phyloP scores from a whole-genome alignment of 2,797 vertebrate species.

The Basileuterus tristriatus region DNA sequence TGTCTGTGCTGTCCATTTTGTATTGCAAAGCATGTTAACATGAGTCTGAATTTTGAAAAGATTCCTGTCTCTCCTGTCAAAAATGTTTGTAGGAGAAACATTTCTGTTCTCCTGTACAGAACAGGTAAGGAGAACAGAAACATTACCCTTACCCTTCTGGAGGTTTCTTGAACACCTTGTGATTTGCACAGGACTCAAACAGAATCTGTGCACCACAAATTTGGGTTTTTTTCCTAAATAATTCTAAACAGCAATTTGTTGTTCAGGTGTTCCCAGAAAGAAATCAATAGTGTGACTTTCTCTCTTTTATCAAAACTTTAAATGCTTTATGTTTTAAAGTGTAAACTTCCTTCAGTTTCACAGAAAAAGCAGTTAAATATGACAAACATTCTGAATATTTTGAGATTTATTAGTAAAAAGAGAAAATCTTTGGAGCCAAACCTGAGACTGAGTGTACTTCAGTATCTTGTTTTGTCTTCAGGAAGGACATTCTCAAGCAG shows the following conservation, averaged over 20 bases:
- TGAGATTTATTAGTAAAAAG: background rate
- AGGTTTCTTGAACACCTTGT: background rate
- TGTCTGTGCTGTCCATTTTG: background rate
- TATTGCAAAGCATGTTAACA: background rate
- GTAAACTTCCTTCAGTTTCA: background rate
- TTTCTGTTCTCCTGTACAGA: too few relatives aligned
- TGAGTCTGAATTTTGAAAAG: background rate
- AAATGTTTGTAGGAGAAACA: background rate
- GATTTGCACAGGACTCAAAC: background rate
- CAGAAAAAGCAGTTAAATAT: background rate
- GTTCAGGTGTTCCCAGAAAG: background rate
- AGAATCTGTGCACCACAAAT: background rate
- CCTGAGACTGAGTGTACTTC: background rate
- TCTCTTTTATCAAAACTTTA: background rate
- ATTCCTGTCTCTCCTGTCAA: background rate
- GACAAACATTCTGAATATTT: background rate
- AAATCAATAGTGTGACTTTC: background rate
- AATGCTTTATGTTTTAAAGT: background rate
- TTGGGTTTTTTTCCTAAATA: background rate
- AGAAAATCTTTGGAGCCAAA: background rate
- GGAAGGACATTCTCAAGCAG: background rate
- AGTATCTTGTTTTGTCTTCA: background rate
- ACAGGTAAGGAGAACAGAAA: too few relatives aligned
- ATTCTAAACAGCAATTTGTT: background rate
- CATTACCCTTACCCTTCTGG: rapidly evolving